Evolutionary conservation across 2,113 vertebrate genomes (phyloP), one percentile per base, ranked within the genome.

Genomic region (Acanthisitta chloris): DNA sequence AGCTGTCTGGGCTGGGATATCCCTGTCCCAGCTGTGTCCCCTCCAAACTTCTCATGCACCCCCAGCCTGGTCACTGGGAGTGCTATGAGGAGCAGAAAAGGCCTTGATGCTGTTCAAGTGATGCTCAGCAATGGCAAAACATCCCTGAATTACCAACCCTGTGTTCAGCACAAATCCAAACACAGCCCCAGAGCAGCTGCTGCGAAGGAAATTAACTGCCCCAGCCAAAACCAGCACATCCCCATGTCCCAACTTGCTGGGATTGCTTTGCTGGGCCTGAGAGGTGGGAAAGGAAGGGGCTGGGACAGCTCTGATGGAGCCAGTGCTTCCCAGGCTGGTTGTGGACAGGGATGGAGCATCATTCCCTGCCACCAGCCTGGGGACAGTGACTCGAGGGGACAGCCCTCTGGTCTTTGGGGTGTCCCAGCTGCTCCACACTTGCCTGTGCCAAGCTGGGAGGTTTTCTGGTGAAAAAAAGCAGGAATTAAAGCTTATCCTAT

Each of bases 341-440:
- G 2, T 1, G 42, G 31, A 48, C 48, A 38, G 61, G 55, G 17
- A 1, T n/a, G 12, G 51, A 33, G 48, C 23, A 10, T 25, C 17
- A 0, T 17, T 48, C 70, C 65, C n/a, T 11, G 61, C 15, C 52
- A 12, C 33, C 40, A 3, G 0, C 74, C n/a, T 0, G 1, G 21
- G 21, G 31, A 29, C 59, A 46, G 54, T 0, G 0, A 10, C 48
- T 0, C 0, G 16, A 38, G 1, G 1, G 17, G 34, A 13, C 17
- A 70, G 4, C 29, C 6, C 18, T 19, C 21, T 0, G 3, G 14
- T 17, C 21, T 24, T 18, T 23, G 28, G 51, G 55, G 17, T 24
- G 43, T 11, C 18, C 52, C 0, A 0, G 51, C 33, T 54, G 49
- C 71, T 80, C 71, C 57, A 38, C 45, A 12, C 31, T 49, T 34